phyloP scores from a whole-genome alignment of 2,113 vertebrate genomes.

The Sturnira hondurensis region DNA sequence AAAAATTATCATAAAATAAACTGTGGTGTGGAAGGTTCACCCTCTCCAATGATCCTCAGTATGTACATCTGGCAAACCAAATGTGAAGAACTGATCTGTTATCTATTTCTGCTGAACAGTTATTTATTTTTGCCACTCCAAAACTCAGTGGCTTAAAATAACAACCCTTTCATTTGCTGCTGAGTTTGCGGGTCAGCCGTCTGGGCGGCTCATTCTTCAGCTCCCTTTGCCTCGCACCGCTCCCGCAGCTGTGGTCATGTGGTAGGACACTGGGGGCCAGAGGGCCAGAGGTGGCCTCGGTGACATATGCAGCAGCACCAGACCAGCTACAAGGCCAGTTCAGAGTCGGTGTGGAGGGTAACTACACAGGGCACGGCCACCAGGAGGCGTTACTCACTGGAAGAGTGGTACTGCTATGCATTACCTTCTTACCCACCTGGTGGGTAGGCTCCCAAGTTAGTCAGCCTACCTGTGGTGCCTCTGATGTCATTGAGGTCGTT shows the following conservation, averaged over 20 bases:
- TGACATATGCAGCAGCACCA: neutral
- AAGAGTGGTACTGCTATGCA: neutral
- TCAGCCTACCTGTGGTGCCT: neutral
- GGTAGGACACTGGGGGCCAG: fast-evolving
- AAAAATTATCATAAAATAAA: neutral
- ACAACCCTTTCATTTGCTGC: neutral
- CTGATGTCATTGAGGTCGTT: neutral
- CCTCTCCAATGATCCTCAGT: neutral
- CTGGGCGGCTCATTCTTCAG: neutral
- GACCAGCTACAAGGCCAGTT: neutral
- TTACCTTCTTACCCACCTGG: neutral
- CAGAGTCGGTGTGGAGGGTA: neutral
- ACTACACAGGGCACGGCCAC: neutral
- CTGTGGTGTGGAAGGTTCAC: neutral
- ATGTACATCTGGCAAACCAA: neutral
- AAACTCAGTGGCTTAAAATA: neutral
- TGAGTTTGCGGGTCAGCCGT: neutral
- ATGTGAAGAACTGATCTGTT: neutral
- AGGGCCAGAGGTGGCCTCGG: neutral
- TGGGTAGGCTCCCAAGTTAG: neutral
- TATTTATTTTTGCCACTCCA: neutral
- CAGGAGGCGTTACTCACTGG: neutral
- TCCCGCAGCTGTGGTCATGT: neutral
- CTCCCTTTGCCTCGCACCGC: neutral
- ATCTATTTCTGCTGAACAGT: neutral